These are phyloP conservation scores for Ptychadena robeensis DNA, from an alignment of 2,797 vertebrate genomes.

Conservation along the genomic window DNA sequence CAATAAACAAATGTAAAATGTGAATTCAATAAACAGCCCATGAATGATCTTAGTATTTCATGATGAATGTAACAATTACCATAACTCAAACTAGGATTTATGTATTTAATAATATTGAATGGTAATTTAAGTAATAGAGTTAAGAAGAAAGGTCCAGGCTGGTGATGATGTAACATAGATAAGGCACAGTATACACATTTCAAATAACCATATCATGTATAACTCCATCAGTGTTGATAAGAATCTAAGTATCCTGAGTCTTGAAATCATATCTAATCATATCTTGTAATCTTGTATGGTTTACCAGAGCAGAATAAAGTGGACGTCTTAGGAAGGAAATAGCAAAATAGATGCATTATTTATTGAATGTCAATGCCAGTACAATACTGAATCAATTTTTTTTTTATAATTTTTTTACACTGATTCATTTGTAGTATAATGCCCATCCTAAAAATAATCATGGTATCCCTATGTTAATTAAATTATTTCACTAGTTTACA, in stretches of 20 bases:
- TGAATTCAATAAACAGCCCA: too few species aligned
- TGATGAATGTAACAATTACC: too few species aligned
- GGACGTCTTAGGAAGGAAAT: not conserved
- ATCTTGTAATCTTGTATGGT: not conserved
- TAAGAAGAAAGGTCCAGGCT: too few species aligned
- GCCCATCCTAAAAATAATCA: slow-evolving; percentile 37
- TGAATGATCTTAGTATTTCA: too few species aligned
- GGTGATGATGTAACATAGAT: not conserved
- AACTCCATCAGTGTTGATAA: too few species aligned
- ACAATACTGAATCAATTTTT: slow-evolving; percentile 29
- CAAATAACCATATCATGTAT: too few species aligned
- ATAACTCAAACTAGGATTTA: too few species aligned
- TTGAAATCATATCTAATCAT: not conserved
- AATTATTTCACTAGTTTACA: slow-evolving; percentile 5
- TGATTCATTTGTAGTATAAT: slow-evolving; percentile 11
- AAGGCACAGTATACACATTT: not conserved
- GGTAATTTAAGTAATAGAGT: too few species aligned
- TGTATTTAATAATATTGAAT: too few species aligned
- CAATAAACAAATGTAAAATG: too few species aligned
- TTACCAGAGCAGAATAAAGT: not conserved
- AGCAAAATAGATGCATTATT: slow-evolving; percentile 12
- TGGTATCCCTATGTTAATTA: slow-evolving; percentile 17
- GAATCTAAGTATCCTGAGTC: not conserved
- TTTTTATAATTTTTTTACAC: slow-evolving; percentile 23
- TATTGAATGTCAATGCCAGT: not conserved